phyloP scores from a whole-genome alignment of 2,797 vertebrate species.

The Ceryle rudis region DNA sequence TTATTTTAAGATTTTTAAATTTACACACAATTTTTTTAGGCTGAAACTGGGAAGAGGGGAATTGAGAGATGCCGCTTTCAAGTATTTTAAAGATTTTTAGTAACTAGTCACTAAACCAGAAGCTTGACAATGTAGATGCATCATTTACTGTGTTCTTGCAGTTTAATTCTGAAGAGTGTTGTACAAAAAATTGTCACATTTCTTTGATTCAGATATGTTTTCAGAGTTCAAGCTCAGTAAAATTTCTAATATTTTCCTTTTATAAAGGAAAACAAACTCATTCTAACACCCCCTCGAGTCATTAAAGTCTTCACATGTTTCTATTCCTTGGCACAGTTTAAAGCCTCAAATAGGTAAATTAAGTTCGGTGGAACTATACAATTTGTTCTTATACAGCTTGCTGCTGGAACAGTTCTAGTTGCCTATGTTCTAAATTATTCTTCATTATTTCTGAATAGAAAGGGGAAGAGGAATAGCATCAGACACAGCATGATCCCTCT shows the following conservation, averaged over 20 bases:
- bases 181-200: not conserved
- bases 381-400: not conserved
- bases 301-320: not conserved
- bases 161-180: not conserved
- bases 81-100: not conserved
- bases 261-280: not conserved
- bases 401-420: not conserved
- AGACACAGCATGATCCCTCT: not conserved
- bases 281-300: not conserved
- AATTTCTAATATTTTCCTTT: not conserved
- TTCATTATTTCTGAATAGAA: not conserved
- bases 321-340: not conserved
- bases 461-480: not conserved
- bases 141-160: not conserved
- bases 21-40: not conserved
- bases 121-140: not conserved
- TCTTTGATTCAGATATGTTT: not conserved
- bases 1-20: not conserved
- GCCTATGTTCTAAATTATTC: not conserved
- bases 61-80: not conserved
- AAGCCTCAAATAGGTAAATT: not conserved
- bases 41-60: accelerated
- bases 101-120: not conserved
- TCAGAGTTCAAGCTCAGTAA: not conserved
- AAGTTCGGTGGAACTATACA: not conserved